Conservation (phyloP, 2,797 vertebrate genomes). For the Gymnoscopelus braueri region DNA sequence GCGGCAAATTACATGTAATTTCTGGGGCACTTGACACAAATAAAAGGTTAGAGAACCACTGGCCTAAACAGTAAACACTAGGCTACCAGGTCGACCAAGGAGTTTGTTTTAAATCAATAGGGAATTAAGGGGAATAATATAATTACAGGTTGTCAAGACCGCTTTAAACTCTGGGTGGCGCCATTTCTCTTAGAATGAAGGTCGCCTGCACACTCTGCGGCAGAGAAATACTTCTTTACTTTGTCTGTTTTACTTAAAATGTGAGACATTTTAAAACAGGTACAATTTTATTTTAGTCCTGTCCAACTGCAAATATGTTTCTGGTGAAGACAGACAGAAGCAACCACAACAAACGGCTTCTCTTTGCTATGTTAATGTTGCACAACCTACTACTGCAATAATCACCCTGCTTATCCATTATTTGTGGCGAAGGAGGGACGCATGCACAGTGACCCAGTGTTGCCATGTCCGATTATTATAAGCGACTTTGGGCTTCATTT, state of each 20-base stretch:
- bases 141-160: conserved; percentile 26
- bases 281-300: too few species aligned
- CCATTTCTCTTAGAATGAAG: conserved; percentile 51
- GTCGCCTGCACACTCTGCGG: conserved; percentile 5
- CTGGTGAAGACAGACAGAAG: not conserved
- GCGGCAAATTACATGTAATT: too few species aligned
- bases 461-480: too few species aligned
- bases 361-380: not conserved
- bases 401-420: conserved; percentile 46
- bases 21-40: too few species aligned
- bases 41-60: too few species aligned
- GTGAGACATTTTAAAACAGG: too few species aligned
- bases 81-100: too few species aligned
- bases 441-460: conserved; percentile 53
- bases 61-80: too few species aligned
- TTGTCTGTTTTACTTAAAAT: not conserved
- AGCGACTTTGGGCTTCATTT: too few species aligned
- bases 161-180: conserved; percentile 61
- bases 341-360: conserved; percentile 6
- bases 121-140: not conserved
- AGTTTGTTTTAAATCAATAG: not conserved
- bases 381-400: conserved; percentile 37
- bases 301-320: not conserved
- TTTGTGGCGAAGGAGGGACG: conserved; percentile 50
- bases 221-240: conserved; percentile 16